These are phyloP conservation scores for Papilio elwesi DNA, from an alignment of 2,888 invertebrate genomes.

Conservation along the genomic window DNA sequence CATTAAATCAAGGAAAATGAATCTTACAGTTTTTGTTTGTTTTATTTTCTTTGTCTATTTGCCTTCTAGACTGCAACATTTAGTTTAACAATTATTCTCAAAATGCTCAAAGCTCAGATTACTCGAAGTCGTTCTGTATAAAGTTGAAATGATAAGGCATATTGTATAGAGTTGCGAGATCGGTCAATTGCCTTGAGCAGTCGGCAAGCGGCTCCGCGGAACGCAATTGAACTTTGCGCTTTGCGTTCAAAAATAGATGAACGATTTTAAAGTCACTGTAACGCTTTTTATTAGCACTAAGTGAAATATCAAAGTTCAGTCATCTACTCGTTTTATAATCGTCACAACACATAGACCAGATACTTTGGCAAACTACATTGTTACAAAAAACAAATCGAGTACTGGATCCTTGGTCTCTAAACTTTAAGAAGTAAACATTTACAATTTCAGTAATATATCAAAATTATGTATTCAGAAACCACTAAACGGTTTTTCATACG, in stretches of 20 bases:
- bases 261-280: conserved; percentile 13
- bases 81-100: no score
- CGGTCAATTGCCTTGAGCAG: conserved; percentile 39
- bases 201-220: background rate
- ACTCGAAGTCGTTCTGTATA: conserved; percentile 12
- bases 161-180: conserved; percentile 28
- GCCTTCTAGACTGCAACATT: no score
- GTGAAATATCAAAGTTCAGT: conserved; percentile 32
- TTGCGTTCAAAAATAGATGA: conserved; percentile 40
- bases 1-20: no score
- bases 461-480: no score
- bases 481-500: no score
- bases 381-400: background rate
- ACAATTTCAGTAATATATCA: no score
- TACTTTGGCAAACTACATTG: background rate
- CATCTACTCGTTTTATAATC: background rate
- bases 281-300: conserved; percentile 15
- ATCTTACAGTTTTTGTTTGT: no score
- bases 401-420: background rate
- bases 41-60: no score
- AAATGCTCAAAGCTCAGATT: background rate
- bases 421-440: no score
- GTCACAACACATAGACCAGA: background rate
- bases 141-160: conserved; percentile 16
- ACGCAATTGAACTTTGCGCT: conserved; percentile 39